These are phyloP conservation scores for western clawed frog (Xenopus tropicalis) DNA, from an alignment of 2,113 vertebrate genomes.

Conservation along the genomic window UCB_Xtro_10.0 CM004450.2:103821501-103822000, in stretches of 20 bases:
- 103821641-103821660: constrained; percentile 52
- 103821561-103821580: constrained; percentile 76
- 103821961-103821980: background rate
- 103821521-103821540: constrained; percentile 81
- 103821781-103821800: constrained; percentile 58
- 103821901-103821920: too few species aligned
- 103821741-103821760: constrained; percentile 62
- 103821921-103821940: too few species aligned
- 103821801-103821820: constrained; percentile 63
- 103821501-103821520: constrained; percentile 72
- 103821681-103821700: constrained; percentile 55
- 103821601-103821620: constrained; percentile 66
- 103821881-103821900: too few species aligned
- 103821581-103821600: constrained; percentile 67
- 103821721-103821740: constrained; percentile 70
- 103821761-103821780: constrained; percentile 60
- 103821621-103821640: constrained; percentile 69
- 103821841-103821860: too few species aligned
- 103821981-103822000: background rate
- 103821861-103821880: too few species aligned
- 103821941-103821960: background rate
- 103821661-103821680: constrained; percentile 59
- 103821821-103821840: too few species aligned
- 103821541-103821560: constrained; percentile 73
- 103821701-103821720: constrained; percentile 66